Evolutionary conservation across 2,113 vertebrate genomes (phyloP).

Genomic region (Athene noctua): DNA sequence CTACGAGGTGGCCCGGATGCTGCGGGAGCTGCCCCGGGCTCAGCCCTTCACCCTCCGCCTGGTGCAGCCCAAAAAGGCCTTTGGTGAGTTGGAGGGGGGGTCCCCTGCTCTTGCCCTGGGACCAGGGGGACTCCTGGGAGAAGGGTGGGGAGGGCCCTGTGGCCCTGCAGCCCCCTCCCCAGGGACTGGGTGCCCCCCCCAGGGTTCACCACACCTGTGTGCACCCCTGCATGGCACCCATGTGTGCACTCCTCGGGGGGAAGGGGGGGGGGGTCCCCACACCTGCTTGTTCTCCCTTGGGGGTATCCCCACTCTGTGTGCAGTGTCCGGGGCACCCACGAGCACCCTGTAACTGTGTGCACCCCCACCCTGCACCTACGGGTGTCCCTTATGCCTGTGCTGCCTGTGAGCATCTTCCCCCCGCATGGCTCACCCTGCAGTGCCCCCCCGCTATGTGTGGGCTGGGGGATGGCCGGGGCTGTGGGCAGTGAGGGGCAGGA

Average conservation of each 20-base stretch:
- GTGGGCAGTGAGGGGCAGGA: neutral
- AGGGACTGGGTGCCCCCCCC: rapidly evolving
- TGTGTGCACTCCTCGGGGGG: rapidly evolving
- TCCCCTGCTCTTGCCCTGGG: neutral
- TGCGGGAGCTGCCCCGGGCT: constrained; percentile 89
- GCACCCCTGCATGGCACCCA: no score
- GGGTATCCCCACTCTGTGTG: no score
- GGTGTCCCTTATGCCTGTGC: no score
- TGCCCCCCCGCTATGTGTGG: neutral
- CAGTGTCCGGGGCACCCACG: rapidly evolving
- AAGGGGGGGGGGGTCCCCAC: no score
- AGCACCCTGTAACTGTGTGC: neutral
- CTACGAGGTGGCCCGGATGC: constrained; percentile 96
- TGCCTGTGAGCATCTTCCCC: no score
- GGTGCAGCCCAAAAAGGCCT: constrained; percentile 93
- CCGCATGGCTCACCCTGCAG: rapidly evolving
- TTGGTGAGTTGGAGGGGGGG: constrained; percentile 81
- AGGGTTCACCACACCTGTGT: no score
- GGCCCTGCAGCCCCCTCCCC: neutral
- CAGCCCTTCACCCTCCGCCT: constrained; percentile 90
- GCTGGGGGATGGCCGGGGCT: neutral
- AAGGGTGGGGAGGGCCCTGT: rapidly evolving
- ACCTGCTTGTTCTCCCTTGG: no score
- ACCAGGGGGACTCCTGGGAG: neutral
- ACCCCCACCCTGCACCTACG: no score